phyloP scores from a whole-genome alignment of 1,140 invertebrate genomes.

The Scylla paramamosain region DNA sequence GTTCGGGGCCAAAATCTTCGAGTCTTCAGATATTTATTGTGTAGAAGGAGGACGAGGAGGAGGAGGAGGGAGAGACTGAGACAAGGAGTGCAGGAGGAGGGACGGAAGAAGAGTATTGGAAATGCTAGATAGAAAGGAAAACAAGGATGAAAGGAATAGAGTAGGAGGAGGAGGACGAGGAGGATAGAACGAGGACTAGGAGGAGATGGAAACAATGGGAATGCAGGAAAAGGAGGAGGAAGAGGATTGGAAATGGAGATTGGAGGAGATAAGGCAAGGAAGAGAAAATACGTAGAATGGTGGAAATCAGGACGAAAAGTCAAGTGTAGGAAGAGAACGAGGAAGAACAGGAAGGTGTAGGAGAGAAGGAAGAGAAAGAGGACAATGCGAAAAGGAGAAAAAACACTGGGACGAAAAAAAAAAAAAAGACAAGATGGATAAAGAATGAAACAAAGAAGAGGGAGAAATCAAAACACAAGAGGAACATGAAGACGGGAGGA shows the following conservation, averaged over 20 bases:
- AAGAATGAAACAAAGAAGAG: too few species aligned
- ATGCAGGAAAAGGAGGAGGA: neutral
- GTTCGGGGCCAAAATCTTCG: neutral
- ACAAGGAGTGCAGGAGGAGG: neutral
- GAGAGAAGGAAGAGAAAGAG: too few species aligned
- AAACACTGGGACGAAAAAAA: too few species aligned
- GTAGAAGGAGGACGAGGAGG: neutral
- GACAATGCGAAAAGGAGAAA: too few species aligned
- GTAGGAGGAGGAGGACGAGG: neutral
- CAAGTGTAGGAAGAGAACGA: too few species aligned
- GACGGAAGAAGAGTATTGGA: neutral
- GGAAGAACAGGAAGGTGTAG: too few species aligned
- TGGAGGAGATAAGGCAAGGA: too few species aligned
- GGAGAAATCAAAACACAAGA: too few species aligned
- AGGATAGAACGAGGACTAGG: neutral
- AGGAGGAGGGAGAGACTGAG: neutral
- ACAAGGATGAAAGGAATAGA: neutral
- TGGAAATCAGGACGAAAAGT: too few species aligned
- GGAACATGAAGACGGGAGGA: too few species aligned
- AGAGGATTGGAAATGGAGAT: neutral
- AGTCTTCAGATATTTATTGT: constrained; percentile 51
- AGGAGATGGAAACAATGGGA: neutral
- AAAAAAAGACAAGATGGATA: too few species aligned
- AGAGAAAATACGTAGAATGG: too few species aligned
- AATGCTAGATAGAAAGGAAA: neutral